Evolutionary conservation across 2,888 invertebrate genomes (phyloP).

Genomic region (Polyploca ridens): DNA sequence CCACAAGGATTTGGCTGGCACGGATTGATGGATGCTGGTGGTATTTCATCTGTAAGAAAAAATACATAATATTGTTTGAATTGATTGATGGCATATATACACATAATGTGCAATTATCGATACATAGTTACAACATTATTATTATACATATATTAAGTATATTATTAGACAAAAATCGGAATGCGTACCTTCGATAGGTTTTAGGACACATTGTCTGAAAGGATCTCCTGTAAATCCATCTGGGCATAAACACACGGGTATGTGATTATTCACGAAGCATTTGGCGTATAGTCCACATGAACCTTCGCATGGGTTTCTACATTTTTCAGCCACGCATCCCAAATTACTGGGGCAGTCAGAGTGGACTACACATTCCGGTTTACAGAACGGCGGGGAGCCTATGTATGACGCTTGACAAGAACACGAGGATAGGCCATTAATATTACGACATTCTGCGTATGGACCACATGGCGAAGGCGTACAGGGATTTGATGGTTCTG

Average conservation of each 20-base stretch:
- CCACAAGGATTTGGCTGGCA: conserved; percentile 88
- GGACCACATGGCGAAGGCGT: conserved; percentile 89
- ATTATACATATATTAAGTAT: not conserved
- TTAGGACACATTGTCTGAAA: conserved; percentile 86
- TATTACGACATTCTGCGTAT: conserved; percentile 89
- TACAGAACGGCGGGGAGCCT: conserved; percentile 87
- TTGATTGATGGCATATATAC: not conserved
- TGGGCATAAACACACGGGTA: conserved; percentile 89
- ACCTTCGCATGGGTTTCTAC: conserved; percentile 88
- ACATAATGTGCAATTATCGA: no score
- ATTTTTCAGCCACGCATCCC: conserved; percentile 88
- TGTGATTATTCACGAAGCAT: conserved; percentile 89
- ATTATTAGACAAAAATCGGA: conserved; percentile 5
- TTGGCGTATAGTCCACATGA: conserved; percentile 87
- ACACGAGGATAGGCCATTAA: conserved; percentile 88
- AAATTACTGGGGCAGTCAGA: conserved; percentile 86
- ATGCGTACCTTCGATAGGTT: conserved; percentile 80
- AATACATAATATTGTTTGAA: conserved; percentile 10
- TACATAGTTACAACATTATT: no score
- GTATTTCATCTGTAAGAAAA: conserved; percentile 49
- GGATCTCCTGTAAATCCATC: conserved; percentile 88
- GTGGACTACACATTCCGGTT: conserved; percentile 87
- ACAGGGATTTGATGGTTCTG: conserved; percentile 86
- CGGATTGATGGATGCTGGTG: conserved; percentile 66
- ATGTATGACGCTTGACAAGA: conserved; percentile 87